Evolutionary conservation across 2,113 vertebrate species (phyloP).

Genomic region (Etheostoma spectabile): DNA sequence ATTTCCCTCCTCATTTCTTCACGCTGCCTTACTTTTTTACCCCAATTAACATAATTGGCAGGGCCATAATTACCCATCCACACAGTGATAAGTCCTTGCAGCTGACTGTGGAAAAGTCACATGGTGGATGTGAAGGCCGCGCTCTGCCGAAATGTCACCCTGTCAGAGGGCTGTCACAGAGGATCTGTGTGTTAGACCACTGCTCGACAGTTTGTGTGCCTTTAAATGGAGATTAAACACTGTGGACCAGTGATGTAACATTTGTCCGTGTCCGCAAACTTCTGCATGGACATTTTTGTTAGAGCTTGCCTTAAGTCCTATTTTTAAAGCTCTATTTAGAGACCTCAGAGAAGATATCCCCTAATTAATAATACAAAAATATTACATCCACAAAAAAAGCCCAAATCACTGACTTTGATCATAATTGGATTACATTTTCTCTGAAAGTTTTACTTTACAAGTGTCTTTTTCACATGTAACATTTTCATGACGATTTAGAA

Average conservation of each 20-base stretch:
- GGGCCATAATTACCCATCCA: slow-evolving; percentile 29
- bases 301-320: neutral
- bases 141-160: slow-evolving; percentile 44
- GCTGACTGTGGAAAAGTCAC: slow-evolving; percentile 35
- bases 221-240: slow-evolving; percentile 40
- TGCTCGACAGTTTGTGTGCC: slow-evolving; percentile 21
- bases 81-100: slow-evolving; percentile 9
- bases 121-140: neutral
- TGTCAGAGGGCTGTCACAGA: slow-evolving; percentile 33
- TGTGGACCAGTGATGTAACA: slow-evolving; percentile 18
- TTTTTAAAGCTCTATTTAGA: slow-evolving; percentile 12
- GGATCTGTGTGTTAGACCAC: slow-evolving; percentile 24
- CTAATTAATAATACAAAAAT: slow-evolving; percentile 11
- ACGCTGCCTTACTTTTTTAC: neutral
- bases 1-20: slow-evolving; percentile 19
- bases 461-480: neutral
- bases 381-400: slow-evolving; percentile 1
- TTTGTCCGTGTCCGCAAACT: slow-evolving; percentile 16
- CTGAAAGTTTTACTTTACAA: neutral
- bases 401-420: slow-evolving; percentile 2
- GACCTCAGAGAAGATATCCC: neutral
- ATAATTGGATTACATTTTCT: neutral
- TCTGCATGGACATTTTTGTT: slow-evolving; percentile 14
- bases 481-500: too few species aligned
- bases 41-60: slow-evolving; percentile 36